These are phyloP conservation scores for Hoplodrina blanda DNA, from an alignment of 2,888 invertebrate species.

Conservation along the genomic window DNA sequence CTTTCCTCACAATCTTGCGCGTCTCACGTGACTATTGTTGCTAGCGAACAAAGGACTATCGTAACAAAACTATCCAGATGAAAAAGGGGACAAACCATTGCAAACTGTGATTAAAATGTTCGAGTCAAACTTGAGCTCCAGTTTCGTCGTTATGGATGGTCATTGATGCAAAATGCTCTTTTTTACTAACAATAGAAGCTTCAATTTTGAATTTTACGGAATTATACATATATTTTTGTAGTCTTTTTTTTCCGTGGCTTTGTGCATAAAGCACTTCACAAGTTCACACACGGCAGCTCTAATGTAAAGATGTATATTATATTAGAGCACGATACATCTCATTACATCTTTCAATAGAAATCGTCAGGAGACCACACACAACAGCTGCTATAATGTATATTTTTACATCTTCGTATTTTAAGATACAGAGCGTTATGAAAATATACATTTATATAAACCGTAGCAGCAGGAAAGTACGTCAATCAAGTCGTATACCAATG, in stretches of 20 bases:
- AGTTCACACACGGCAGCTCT: too few species aligned
- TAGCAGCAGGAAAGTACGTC: too few species aligned
- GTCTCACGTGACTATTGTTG: conserved; percentile 62
- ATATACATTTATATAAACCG: too few species aligned
- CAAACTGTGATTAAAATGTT: conserved; percentile 67
- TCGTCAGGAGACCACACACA: too few species aligned
- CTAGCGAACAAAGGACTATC: conserved; percentile 61
- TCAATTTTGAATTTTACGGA: background rate
- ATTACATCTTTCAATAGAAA: too few species aligned
- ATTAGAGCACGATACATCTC: too few species aligned
- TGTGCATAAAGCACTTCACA: too few species aligned
- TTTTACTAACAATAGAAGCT: background rate
- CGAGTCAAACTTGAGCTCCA: conserved; percentile 34
- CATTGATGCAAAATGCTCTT: conserved; percentile 40
- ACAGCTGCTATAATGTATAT: too few species aligned
- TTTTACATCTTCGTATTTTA: too few species aligned
- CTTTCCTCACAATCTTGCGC: conserved; percentile 54
- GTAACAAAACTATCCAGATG: conserved; percentile 63
- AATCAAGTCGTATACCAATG: too few species aligned
- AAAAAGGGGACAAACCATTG: conserved; percentile 61
- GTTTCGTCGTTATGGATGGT: conserved; percentile 30
- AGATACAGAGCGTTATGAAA: too few species aligned
- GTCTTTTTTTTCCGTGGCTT: background rate
- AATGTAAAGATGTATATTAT: too few species aligned
- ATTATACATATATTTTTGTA: background rate